Percentiles rank a stretch among this genome's conserved stretches.
phyloP scores from a whole-genome alignment of 2,888 invertebrate species.

The Lordiphosa fenestrarum region DNA sequence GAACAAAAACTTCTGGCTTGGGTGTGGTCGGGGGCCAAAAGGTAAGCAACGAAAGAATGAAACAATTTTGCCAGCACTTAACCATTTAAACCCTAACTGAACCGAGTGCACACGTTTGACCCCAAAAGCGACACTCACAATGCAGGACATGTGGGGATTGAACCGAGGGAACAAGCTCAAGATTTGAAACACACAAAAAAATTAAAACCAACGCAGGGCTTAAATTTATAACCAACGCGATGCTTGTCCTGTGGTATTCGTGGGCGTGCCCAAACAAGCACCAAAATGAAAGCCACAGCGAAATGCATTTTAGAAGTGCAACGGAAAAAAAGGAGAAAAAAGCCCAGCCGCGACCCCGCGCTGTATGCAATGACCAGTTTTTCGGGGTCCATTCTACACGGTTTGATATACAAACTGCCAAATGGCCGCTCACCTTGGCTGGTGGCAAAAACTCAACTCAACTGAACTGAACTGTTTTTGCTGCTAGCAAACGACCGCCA shows the following conservation, averaged over 20 bases:
- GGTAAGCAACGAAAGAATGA: slow-evolving; percentile 54
- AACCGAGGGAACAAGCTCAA: slow-evolving; percentile 38
- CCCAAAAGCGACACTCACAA: slow-evolving; percentile 30
- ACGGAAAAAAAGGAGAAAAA: slow-evolving; percentile 3
- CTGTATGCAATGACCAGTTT: slow-evolving; percentile 28
- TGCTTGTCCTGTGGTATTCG: slow-evolving; percentile 29
- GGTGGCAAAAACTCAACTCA: slow-evolving; percentile 44
- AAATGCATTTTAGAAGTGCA: slow-evolving; percentile 63
- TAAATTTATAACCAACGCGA: slow-evolving; percentile 65
- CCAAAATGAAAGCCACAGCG: slow-evolving; percentile 63
- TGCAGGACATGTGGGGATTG: slow-evolving; percentile 23
- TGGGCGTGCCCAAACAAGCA: slow-evolving; percentile 59
- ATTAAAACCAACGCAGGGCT: slow-evolving; percentile 58
- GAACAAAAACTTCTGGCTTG: slow-evolving; percentile 18
- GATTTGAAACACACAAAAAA: slow-evolving; percentile 41
- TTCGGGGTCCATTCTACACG: slow-evolving; percentile 16
- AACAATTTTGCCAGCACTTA: slow-evolving; percentile 72
- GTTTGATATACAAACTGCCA: slow-evolving; percentile 69
- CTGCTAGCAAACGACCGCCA: slow-evolving; percentile 35
- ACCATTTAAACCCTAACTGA: slow-evolving; percentile 70
- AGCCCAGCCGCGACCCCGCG: slow-evolving; percentile 57
- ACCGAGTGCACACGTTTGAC: slow-evolving; percentile 69
- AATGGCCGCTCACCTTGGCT: slow-evolving; percentile 71
- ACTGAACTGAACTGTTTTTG: slow-evolving; percentile 58
- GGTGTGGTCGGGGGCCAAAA: slow-evolving; percentile 21